These are phyloP conservation scores for Dynastes grantii DNA, from an alignment of 2,888 invertebrate genomes.

Conservation along the genomic window DNA sequence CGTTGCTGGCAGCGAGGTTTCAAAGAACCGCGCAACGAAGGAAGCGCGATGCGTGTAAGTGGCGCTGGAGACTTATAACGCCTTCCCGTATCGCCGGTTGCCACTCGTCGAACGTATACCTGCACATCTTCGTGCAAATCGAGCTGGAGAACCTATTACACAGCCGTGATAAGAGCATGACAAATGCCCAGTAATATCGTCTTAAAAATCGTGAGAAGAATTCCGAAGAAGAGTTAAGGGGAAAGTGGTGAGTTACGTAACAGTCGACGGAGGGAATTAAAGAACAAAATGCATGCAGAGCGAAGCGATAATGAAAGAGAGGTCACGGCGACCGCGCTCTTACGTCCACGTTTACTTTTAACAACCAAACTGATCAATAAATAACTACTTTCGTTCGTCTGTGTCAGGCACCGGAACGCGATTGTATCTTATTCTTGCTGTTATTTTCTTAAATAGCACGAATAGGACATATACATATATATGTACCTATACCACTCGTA, in stretches of 20 bases:
- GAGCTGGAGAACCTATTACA: slow-evolving; percentile 53
- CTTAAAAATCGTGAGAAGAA: slow-evolving; percentile 58
- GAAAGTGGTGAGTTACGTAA: slow-evolving; percentile 57
- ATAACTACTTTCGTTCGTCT: slow-evolving; percentile 58
- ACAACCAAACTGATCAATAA: slow-evolving; percentile 58
- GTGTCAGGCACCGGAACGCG: slow-evolving; percentile 56
- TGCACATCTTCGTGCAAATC: slow-evolving; percentile 54
- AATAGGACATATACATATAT: slow-evolving; percentile 38
- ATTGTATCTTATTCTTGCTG: slow-evolving; percentile 49
- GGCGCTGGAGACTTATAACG: slow-evolving; percentile 52
- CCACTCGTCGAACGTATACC: slow-evolving; percentile 55
- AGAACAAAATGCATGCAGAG: slow-evolving; percentile 59
- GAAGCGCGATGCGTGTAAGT: slow-evolving; percentile 47
- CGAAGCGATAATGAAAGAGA: slow-evolving; percentile 56
- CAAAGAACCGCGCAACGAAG: slow-evolving; percentile 33
- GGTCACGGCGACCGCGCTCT: slow-evolving; percentile 59
- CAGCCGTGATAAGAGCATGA: slow-evolving; percentile 57
- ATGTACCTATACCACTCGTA: too few species aligned
- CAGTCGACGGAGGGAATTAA: slow-evolving; percentile 57
- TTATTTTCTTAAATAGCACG: slow-evolving; percentile 50
- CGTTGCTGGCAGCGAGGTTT: slow-evolving; percentile 21
- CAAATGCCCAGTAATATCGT: slow-evolving; percentile 59
- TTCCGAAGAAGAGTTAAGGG: slow-evolving; percentile 51
- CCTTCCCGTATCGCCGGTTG: slow-evolving; percentile 54
- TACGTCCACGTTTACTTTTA: slow-evolving; percentile 54